A percentile compares a stretch with the other conserved stretches of the same genome.
These are phyloP conservation scores for Rhagonycha lutea DNA, from an alignment of 2,888 invertebrate genomes.

Conservation along the genomic window DNA sequence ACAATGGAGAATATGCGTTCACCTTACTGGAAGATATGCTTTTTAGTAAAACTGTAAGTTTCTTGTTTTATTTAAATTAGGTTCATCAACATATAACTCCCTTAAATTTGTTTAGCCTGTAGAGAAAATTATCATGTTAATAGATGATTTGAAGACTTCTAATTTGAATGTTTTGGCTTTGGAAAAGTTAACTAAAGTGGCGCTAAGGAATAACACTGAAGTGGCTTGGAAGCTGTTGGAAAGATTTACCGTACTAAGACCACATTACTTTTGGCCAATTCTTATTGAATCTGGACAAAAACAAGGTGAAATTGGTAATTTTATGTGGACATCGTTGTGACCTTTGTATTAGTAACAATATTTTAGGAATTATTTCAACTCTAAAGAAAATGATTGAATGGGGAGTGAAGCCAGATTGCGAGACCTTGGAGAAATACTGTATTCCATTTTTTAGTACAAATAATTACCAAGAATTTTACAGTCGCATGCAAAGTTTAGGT, in stretches of 20 bases:
- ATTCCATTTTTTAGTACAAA: conserved; percentile 60
- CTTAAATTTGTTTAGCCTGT: conserved; percentile 50
- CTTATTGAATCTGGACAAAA: conserved; percentile 56
- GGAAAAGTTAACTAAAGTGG: conserved; percentile 48
- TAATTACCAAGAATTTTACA: conserved; percentile 57
- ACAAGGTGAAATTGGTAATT: conserved; percentile 61
- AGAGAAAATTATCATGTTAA: conserved; percentile 52
- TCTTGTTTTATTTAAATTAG: not conserved
- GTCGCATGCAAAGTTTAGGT: conserved; percentile 56
- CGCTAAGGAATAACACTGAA: conserved; percentile 55
- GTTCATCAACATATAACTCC: not conserved
- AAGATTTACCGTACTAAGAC: conserved; percentile 48
- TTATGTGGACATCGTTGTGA: not conserved
- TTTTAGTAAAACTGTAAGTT: conserved; percentile 56
- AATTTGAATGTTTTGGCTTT: conserved; percentile 56
- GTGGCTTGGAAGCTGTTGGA: conserved; percentile 56
- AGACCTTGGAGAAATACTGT: conserved; percentile 61
- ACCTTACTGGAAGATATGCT: conserved; percentile 65
- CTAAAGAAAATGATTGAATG: conserved; percentile 61
- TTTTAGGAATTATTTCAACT: conserved; percentile 59
- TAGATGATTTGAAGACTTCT: conserved; percentile 56
- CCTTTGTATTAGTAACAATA: not conserved
- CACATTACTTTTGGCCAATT: conserved; percentile 71
- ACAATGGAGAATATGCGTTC: too few species aligned
- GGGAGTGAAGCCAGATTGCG: conserved; percentile 60